phyloP scores from a whole-genome alignment of 1,140 invertebrate species.

The Nasonia vitripennis region DNA sequence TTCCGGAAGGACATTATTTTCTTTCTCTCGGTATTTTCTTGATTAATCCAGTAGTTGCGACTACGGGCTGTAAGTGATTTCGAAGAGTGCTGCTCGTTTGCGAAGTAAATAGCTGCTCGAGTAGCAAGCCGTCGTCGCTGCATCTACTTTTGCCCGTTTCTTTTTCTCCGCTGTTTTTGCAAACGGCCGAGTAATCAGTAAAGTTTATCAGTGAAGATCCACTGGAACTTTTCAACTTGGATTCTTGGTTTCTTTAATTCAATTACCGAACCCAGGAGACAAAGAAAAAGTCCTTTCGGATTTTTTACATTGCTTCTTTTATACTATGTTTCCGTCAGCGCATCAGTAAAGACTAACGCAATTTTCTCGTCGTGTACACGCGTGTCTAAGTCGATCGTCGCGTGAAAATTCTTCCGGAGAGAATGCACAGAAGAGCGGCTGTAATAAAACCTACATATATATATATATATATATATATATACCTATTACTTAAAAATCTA shows the following conservation, averaged over 20 bases:
- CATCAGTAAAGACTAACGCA: neutral
- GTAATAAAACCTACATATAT: constrained; percentile 66
- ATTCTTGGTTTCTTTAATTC: constrained; percentile 26
- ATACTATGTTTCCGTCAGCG: neutral
- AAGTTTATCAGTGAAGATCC: constrained; percentile 24
- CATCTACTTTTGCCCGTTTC: constrained; percentile 1
- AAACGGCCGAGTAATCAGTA: constrained; percentile 36
- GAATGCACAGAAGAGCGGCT: constrained; percentile 66
- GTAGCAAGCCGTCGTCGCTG: neutral
- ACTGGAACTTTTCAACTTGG: neutral
- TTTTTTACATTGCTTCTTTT: neutral
- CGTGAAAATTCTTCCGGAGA: constrained; percentile 63
- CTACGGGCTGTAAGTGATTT: constrained; percentile 43
- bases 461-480: constrained; percentile 66
- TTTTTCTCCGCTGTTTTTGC: neutral
- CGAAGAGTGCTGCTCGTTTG: constrained; percentile 44
- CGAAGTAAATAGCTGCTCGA: constrained; percentile 27
- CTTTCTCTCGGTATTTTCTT: constrained; percentile 40
- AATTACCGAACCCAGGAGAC: constrained; percentile 1
- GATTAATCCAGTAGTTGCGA: constrained; percentile 38
- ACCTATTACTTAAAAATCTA: constrained; percentile 70
- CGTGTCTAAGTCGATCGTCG: neutral
- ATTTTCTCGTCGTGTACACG: neutral
- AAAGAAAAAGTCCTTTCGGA: neutral
- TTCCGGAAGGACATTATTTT: constrained; percentile 28